A percentile compares a stretch with the other conserved stretches of the same genome.
These are phyloP conservation scores for Ephydatia muelleri DNA, from an alignment of 37 sponge, comb jelly and placozoan species.

Conservation along the genomic window DNA sequence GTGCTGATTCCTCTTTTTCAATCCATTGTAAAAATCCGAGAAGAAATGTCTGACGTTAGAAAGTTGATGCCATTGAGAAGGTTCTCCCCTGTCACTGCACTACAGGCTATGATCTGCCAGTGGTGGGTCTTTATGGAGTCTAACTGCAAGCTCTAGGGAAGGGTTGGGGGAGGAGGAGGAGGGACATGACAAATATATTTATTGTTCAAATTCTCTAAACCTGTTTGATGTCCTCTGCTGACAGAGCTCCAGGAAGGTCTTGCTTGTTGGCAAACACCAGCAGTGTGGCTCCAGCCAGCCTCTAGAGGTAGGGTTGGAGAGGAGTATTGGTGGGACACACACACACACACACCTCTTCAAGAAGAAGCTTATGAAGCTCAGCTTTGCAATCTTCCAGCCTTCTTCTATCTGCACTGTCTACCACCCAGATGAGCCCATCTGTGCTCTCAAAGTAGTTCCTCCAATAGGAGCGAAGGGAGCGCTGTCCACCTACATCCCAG, in stretches of 20 bases:
- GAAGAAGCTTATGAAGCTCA: constrained; percentile 75
- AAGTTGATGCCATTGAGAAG: constrained; percentile 94
- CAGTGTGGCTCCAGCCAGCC: constrained; percentile 95
- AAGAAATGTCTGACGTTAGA: constrained; percentile 92
- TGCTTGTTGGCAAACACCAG: constrained; percentile 99
- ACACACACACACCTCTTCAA: constrained; percentile 68
- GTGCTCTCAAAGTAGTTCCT: constrained; percentile 99
- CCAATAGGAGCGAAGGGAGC: constrained; percentile 97
- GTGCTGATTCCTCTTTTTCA: constrained; percentile 37
- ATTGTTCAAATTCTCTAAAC: constrained; percentile 7
- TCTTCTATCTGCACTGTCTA: constrained; percentile 96
- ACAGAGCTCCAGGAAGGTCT: constrained; percentile 93
- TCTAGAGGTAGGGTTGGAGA: constrained; percentile 32
- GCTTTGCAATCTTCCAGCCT: constrained; percentile 85
- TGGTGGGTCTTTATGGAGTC: constrained; percentile 94
- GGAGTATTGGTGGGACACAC: too few relatives aligned
- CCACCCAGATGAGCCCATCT: constrained; percentile 98
- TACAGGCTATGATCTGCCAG: constrained; percentile 91
- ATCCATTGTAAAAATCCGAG: constrained; percentile 98
- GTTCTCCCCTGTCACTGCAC: constrained; percentile 94
- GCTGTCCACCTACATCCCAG: constrained; percentile 99
- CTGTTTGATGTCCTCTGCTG: constrained; percentile 83
- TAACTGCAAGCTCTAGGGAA: constrained; percentile 62
- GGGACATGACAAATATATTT: not conserved
- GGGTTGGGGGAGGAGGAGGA: not conserved